Evolutionary conservation across 64 coral and sea anemone species (phyloP).

Genomic region (Actinia tenebrosa): DNA sequence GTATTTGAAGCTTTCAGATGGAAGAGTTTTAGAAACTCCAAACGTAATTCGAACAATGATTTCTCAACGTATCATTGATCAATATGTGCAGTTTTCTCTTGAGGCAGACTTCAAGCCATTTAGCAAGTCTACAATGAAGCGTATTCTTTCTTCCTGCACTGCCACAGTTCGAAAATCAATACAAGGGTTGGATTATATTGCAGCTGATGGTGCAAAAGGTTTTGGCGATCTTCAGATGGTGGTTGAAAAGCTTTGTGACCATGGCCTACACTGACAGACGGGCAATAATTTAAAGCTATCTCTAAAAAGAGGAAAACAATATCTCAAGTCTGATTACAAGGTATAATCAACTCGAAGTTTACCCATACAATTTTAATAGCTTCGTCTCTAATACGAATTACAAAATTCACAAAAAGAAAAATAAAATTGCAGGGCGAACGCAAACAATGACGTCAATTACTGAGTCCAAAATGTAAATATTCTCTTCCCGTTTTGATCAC

Average conservation of each 20-base stretch:
- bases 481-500: no score
- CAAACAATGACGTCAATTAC: no score
- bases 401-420: no score
- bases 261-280: background rate
- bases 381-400: no score
- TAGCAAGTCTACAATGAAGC: slow-evolving; percentile 24
- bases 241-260: background rate
- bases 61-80: slow-evolving; percentile 20
- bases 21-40: no score
- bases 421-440: no score
- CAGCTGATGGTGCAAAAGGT: slow-evolving; percentile 18
- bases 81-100: slow-evolving; percentile 24
- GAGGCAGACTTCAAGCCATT: slow-evolving; percentile 41
- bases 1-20: no score
- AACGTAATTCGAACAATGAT: slow-evolving; percentile 25
- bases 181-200: slow-evolving; percentile 29
- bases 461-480: no score
- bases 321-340: background rate
- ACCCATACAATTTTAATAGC: no score
- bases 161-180: slow-evolving; percentile 14
- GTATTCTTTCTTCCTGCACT: slow-evolving; percentile 8
- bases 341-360: background rate
- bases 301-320: background rate
- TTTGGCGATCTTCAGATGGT: slow-evolving; percentile 18
- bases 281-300: background rate